Conservation (phyloP, 2,113 vertebrate species). For the Stigmatopora argus region DNA sequence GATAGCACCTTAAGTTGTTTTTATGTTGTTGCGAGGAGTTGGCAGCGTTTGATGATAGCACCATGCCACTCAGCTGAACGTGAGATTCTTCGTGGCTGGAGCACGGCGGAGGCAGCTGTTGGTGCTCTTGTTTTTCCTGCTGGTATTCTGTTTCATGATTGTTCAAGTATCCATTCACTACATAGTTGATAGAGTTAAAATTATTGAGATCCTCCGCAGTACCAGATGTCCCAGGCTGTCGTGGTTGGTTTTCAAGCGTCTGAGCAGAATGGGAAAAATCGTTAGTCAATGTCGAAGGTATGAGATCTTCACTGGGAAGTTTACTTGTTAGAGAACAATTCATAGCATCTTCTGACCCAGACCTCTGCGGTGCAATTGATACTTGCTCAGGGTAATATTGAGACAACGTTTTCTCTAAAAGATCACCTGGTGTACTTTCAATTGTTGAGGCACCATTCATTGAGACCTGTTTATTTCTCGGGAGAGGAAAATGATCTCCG, state of each 20-base stretch:
- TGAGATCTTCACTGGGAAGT: constrained; percentile 70
- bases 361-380: constrained; percentile 81
- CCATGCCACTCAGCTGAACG: constrained; percentile 61
- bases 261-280: constrained; percentile 78
- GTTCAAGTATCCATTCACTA: constrained; percentile 69
- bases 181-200: constrained; percentile 65
- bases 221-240: constrained; percentile 57
- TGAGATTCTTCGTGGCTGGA: constrained; percentile 51
- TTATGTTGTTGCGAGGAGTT: constrained; percentile 70
- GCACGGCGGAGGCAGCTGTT: constrained; percentile 47
- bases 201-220: constrained; percentile 65
- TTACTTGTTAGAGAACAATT: constrained; percentile 74
- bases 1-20: constrained; percentile 63
- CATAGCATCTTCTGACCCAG: constrained; percentile 77
- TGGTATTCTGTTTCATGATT: constrained; percentile 61
- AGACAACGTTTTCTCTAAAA: constrained; percentile 85
- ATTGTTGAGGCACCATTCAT: constrained; percentile 90
- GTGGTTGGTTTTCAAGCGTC: constrained; percentile 77
- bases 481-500: constrained; percentile 76
- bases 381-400: constrained; percentile 85
- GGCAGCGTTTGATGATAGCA: constrained; percentile 65
- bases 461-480: constrained; percentile 78
- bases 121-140: constrained; percentile 62
- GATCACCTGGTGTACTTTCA: constrained; percentile 78
- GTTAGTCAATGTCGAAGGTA: constrained; percentile 83